Percentiles rank a stretch among this genome's conserved stretches.
These are phyloP conservation scores for Platorchestia sp. DNA, from an alignment of 1,140 invertebrate species.

Conservation along the genomic window DNA sequence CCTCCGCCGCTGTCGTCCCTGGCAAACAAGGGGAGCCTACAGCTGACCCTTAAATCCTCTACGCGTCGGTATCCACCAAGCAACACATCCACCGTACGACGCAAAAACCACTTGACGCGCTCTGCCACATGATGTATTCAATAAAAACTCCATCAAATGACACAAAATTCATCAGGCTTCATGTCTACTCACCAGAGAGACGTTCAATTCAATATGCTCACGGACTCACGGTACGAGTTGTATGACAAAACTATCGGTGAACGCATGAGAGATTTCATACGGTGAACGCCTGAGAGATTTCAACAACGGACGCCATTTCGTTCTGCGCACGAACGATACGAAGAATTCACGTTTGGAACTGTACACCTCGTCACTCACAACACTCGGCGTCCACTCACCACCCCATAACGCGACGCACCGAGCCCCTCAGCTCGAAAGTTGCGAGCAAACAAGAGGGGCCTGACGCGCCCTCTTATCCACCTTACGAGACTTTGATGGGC, in stretches of 20 bases:
- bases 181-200: background rate
- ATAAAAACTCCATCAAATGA: background rate
- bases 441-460: background rate
- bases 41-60: background rate
- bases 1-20: background rate
- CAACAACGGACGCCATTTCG: background rate
- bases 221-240: too few relatives aligned
- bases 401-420: background rate
- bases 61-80: background rate
- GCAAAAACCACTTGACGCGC: background rate
- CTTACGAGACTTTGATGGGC: constrained; percentile 34
- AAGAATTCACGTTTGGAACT: background rate
- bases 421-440: background rate
- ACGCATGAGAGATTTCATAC: background rate
- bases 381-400: background rate
- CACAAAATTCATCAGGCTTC: background rate
- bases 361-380: background rate
- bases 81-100: background rate
- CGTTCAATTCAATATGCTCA: background rate
- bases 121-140: background rate
- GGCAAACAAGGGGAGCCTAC: constrained; percentile 43
- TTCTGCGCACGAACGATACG: background rate
- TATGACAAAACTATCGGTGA: background rate
- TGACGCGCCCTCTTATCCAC: background rate
- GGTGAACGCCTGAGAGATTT: background rate